These are phyloP conservation scores for Strongylocentrotus purpuratus DNA, from an alignment of 35 echinoderm and acorn worm species.

Conservation along the genomic window DNA sequence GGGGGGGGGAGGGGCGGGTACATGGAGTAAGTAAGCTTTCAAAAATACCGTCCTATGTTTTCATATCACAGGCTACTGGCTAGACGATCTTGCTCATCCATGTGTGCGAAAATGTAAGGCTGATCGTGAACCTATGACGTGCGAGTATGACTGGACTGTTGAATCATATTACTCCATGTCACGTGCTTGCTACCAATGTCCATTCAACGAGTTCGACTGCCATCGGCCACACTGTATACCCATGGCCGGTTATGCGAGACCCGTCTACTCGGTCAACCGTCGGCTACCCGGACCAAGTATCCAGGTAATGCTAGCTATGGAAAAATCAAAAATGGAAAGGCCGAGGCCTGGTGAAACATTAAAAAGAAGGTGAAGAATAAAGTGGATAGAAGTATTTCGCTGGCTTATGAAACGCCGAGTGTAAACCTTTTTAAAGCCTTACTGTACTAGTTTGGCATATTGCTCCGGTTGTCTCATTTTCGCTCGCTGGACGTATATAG, in stretches of 20 bases:
- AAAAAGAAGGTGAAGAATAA: background rate
- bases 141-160: conserved; percentile 66
- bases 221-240: conserved; percentile 65
- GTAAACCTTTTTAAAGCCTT: background rate
- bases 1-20: too few species aligned
- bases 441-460: too few species aligned
- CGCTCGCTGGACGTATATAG: too few species aligned
- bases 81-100: conserved; percentile 43
- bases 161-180: conserved; percentile 85
- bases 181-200: conserved; percentile 84
- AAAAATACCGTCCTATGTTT: background rate
- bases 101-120: conserved; percentile 56
- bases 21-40: too few species aligned
- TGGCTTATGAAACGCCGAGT: background rate
- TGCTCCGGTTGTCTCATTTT: too few species aligned
- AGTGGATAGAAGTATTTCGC: background rate
- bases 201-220: conserved; percentile 64
- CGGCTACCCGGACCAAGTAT: conserved; percentile 72
- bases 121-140: conserved; percentile 46
- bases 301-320: conserved; percentile 43
- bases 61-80: background rate
- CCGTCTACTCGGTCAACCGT: conserved; percentile 69
- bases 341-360: background rate
- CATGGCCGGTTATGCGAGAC: conserved; percentile 58
- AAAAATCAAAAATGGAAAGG: background rate